Evolutionary conservation across 2,888 invertebrate genomes (phyloP).

Genomic region (Lathronympha strigana): DNA sequence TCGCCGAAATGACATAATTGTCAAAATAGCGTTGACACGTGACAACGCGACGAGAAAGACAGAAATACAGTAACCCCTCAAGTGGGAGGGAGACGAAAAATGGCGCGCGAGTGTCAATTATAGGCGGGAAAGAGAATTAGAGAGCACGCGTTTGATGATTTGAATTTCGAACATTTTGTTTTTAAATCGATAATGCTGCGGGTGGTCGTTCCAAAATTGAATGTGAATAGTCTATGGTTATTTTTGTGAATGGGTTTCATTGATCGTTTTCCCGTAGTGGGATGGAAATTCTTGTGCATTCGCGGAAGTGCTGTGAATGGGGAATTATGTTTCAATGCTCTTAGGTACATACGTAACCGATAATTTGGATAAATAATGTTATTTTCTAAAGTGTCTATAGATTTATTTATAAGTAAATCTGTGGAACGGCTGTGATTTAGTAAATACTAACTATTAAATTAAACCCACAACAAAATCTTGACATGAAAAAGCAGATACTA

Average conservation of each 20-base stretch:
- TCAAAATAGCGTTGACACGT: conserved; percentile 83
- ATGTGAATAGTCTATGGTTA: conserved; percentile 77
- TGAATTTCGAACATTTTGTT: conserved; percentile 83
- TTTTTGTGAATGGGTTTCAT: conserved; percentile 52
- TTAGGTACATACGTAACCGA: neutral
- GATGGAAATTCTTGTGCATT: conserved; percentile 16
- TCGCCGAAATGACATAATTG: conserved; percentile 84
- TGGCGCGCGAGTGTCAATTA: conserved; percentile 81
- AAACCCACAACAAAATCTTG: no score
- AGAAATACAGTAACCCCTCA: conserved; percentile 44
- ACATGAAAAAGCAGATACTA: no score
- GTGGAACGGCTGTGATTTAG: no score
- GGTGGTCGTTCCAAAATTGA: conserved; percentile 80
- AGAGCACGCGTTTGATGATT: conserved; percentile 72
- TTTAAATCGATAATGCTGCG: conserved; percentile 80
- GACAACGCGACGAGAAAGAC: conserved; percentile 69
- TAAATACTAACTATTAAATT: no score
- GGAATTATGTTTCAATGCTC: neutral
- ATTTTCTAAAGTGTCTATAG: no score
- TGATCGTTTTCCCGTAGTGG: conserved; percentile 24
- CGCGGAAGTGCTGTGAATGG: conserved; percentile 20
- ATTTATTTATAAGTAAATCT: no score
- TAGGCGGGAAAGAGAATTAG: conserved; percentile 82
- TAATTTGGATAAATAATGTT: no score
- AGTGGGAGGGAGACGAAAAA: conserved; percentile 58